Percentiles rank a stretch among this genome's conserved stretches.
These are phyloP conservation scores for Rhinolophus ferrumequinum DNA, from an alignment of 2,113 vertebrate species.

Conservation along the genomic window DNA sequence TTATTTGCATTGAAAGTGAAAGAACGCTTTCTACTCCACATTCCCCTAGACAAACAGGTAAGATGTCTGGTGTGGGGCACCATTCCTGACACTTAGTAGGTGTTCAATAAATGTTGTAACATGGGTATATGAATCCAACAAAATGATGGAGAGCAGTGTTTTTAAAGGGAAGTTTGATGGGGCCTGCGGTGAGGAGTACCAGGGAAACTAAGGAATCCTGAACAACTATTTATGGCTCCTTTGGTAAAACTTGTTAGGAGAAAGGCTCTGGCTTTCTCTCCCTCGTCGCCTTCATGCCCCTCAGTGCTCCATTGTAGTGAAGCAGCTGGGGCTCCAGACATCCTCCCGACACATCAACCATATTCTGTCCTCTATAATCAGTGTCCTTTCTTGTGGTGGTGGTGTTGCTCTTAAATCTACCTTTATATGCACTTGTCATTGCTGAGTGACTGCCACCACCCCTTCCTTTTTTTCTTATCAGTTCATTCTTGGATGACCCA, in stretches of 20 bases:
- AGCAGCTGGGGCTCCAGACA: neutral
- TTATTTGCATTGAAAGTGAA: constrained; percentile 62
- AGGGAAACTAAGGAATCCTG: constrained; percentile 32
- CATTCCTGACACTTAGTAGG: neutral
- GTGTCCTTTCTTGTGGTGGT: neutral
- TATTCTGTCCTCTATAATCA: neutral
- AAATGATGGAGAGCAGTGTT: neutral
- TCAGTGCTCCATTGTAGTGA: neutral
- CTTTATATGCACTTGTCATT: neutral
- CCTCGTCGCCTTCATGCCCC: neutral
- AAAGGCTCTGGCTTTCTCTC: neutral
- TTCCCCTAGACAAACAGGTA: neutral
- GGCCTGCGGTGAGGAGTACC: neutral
- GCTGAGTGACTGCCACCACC: neutral
- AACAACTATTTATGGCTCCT: constrained; percentile 29
- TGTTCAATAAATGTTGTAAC: neutral
- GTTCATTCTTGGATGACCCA: neutral
- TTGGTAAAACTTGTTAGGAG: neutral
- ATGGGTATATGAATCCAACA: neutral
- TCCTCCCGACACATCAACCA: neutral
- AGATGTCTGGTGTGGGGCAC: neutral
- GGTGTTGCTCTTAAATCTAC: neutral
- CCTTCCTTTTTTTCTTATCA: neutral
- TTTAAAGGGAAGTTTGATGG: neutral
- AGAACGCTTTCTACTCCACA: neutral